These are phyloP conservation scores for Pristionchus exspectatus DNA, from an alignment of 2,888 invertebrate genomes.

Conservation along the genomic window DNA sequence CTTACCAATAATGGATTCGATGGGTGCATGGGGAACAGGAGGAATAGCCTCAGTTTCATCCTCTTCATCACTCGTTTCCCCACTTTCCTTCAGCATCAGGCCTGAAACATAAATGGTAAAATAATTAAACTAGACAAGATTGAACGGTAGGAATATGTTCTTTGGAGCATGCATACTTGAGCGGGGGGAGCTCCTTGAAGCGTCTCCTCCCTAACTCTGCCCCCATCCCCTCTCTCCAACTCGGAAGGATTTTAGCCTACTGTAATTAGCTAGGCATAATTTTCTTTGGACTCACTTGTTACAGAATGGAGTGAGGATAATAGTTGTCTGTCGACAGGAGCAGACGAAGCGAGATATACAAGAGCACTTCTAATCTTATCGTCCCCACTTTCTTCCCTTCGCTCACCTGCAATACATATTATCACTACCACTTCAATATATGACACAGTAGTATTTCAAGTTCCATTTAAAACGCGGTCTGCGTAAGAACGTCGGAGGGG, in stretches of 20 bases:
- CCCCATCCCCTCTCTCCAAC: no score
- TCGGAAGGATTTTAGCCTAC: no score
- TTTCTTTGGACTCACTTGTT: not conserved
- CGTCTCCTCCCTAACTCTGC: no score
- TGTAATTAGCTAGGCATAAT: no score
- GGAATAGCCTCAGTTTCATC: constrained; percentile 35
- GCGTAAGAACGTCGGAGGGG: no score
- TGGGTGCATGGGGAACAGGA: constrained; percentile 38
- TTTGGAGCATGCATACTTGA: no score
- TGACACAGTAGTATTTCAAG: not conserved
- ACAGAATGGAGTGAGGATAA: constrained; percentile 37
- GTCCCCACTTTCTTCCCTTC: constrained; percentile 42
- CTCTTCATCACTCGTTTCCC: constrained; percentile 25
- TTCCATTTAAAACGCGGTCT: not conserved
- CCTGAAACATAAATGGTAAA: not conserved
- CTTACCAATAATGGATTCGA: not conserved
- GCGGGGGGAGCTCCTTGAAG: no score
- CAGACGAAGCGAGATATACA: constrained; percentile 11
- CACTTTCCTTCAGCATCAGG: constrained; percentile 10
- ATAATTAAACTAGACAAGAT: no score
- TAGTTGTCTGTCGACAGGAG: constrained; percentile 32
- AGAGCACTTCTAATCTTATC: constrained; percentile 43
- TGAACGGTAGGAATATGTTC: no score
- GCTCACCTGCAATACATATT: not conserved
- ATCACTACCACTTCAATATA: no score